These are phyloP conservation scores for Calliopum simillimum DNA, from an alignment of 2,888 invertebrate genomes.

Conservation along the genomic window DNA sequence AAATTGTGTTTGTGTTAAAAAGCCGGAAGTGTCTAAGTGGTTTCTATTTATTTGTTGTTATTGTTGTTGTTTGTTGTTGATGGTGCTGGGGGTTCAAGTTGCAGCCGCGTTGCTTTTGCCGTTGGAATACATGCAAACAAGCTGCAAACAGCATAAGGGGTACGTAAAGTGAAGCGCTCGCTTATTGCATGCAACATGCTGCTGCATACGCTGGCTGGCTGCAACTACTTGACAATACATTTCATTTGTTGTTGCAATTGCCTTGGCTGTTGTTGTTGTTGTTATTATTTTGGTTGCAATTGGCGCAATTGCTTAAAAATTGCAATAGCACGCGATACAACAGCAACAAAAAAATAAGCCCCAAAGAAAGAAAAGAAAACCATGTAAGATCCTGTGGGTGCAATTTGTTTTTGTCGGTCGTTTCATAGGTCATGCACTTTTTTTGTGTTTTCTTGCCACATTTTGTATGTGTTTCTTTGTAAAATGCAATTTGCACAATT, in stretches of 20 bases:
- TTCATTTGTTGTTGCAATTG: too few relatives aligned
- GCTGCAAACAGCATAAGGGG: slow-evolving; percentile 13
- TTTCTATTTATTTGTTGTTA: neutral
- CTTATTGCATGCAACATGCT: neutral
- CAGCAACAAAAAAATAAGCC: too few relatives aligned
- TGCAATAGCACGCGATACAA: slow-evolving; percentile 22
- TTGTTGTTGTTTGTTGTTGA: slow-evolving; percentile 12
- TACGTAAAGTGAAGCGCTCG: neutral
- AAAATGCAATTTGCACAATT: too few relatives aligned
- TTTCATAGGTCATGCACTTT: too few relatives aligned
- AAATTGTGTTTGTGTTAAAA: slow-evolving; percentile 7
- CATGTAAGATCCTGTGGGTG: neutral
- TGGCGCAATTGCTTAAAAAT: neutral
- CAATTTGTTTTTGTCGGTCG: slow-evolving; percentile 1
- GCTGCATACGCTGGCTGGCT: neutral
- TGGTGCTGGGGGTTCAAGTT: neutral
- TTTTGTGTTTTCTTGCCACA: too few relatives aligned
- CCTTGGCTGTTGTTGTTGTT: neutral
- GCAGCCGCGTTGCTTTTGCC: too few relatives aligned
- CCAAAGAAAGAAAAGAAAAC: too few relatives aligned
- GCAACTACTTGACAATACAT: too few relatives aligned
- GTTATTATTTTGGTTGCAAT: neutral
- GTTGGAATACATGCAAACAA: slow-evolving; percentile 25
- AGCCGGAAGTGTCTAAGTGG: slow-evolving; percentile 26
- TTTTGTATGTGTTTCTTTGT: too few relatives aligned